A percentile compares a stretch with the other conserved stretches of the same genome.
Conservation (phyloP, 2,888 invertebrate genomes). For the Zelleria hepariella region DNA sequence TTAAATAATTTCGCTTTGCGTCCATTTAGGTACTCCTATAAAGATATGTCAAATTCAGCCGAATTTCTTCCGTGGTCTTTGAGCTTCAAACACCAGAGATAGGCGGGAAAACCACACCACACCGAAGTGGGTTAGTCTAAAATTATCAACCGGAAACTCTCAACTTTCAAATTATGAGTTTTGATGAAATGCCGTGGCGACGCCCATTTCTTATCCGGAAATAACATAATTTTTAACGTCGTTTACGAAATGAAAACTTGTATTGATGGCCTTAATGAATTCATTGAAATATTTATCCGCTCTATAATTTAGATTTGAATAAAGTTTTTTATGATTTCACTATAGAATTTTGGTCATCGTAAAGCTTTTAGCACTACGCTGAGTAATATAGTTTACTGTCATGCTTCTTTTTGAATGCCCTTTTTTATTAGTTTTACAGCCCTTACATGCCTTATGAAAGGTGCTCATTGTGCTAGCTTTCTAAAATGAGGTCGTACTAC, state of each 20-base stretch:
- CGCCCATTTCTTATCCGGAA: conserved; percentile 43
- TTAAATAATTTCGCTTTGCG: no score
- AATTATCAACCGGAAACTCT: conserved; percentile 58
- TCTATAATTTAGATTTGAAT: not conserved
- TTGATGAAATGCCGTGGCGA: conserved; percentile 55
- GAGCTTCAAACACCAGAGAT: not conserved
- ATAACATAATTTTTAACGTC: conserved; percentile 19
- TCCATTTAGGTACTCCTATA: no score
- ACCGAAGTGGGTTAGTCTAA: conserved; percentile 46
- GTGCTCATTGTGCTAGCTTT: no score
- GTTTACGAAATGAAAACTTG: conserved; percentile 13
- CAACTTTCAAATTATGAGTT: conserved; percentile 57
- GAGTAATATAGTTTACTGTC: no score
- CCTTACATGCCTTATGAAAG: no score
- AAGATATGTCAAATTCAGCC: not conserved
- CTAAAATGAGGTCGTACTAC: not conserved
- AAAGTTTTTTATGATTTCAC: not conserved
- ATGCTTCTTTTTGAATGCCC: no score
- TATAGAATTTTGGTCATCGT: not conserved
- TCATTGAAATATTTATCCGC: not conserved
- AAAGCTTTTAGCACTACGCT: no score
- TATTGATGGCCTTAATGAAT: conserved; percentile 1
- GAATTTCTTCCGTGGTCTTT: not conserved
- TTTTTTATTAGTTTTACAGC: no score
- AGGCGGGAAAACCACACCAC: not conserved